Base-by-base conservation (phyloP, 1,140 invertebrate genomes). In the Drosophila simulans region DNA sequence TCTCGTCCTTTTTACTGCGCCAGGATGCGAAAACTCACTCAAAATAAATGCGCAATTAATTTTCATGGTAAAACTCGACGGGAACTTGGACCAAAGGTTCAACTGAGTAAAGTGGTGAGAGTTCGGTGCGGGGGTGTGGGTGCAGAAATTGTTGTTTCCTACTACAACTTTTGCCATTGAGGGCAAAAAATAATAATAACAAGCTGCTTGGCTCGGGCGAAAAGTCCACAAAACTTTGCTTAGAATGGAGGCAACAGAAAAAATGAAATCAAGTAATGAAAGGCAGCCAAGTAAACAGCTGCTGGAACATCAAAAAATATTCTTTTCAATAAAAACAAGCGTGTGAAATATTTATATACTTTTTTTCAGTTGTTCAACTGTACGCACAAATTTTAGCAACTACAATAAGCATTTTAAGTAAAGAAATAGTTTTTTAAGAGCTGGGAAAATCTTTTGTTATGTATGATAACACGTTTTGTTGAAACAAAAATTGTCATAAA, bases 21-120 rank as follows among this genome's bases (percentile, higher is more conserved):
- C 60, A 48, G 34, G 65, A 59, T 35, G 55, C 45, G 56, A 66
- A 85, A 85, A 80, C 81, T 86, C 82, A 65, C 74, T 82, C 65
- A 83, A 70, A 89, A 84, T 88, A 88, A 89, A 88, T 89, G 83
- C 80, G 76, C 84, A 89, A 88, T 88, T 89, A 89, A 88, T 88
- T 88, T 88, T 89, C 80, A 86, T 81, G 82, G 63, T 40, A 65
- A 81, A 80, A 77, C 81, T 81, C 68, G 35, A 62, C 58, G 64
- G 65, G 65, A 88, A 83, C 80, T 88, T 71, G 56, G 62, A 43
- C 40, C 54, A 57, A 66, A 75, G 52, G 60, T 75, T 75, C 25
- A 15, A 48, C 40, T 39, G 71, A 25, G 43, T 54, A 43, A 22
- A 25, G 31, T 39, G 37, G 62, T 63, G 5, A 31, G 27, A 8